Percentiles rank a stretch among this genome's conserved stretches.
phyloP scores from a whole-genome alignment of 2,113 vertebrate species.

The Megatriorchis doriae region DNA sequence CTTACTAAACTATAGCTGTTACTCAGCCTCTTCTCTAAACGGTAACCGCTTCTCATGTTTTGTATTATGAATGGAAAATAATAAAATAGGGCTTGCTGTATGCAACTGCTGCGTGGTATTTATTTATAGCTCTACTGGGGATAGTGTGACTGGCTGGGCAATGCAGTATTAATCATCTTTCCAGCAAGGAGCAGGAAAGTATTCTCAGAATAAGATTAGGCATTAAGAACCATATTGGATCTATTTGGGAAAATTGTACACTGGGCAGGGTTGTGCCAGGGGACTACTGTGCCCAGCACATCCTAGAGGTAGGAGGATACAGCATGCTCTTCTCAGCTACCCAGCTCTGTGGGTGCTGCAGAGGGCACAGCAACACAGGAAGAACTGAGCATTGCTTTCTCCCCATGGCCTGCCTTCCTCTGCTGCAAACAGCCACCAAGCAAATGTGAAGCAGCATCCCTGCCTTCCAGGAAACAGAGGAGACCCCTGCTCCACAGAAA shows the following conservation, averaged over 20 bases:
- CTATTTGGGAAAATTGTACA: background rate
- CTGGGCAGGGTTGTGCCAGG: background rate
- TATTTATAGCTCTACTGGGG: constrained; percentile 51
- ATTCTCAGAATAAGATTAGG: constrained; percentile 36
- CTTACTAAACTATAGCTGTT: background rate
- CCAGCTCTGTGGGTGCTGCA: background rate
- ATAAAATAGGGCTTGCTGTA: constrained; percentile 30
- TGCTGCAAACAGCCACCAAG: background rate
- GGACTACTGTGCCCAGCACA: background rate
- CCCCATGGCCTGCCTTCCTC: background rate
- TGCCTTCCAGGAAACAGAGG: background rate
- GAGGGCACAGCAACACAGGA: rapidly evolving
- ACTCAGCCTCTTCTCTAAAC: background rate
- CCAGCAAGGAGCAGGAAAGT: background rate
- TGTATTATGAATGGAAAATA: constrained; percentile 57
- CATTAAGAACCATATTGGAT: background rate
- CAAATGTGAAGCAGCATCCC: background rate
- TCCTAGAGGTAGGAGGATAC: background rate
- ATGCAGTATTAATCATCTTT: constrained; percentile 44
- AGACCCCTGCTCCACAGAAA: background rate
- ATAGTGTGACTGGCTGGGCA: constrained; percentile 43
- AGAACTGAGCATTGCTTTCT: background rate
- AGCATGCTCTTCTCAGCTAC: background rate
- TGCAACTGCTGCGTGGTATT: constrained; percentile 37
- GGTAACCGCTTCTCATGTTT: background rate